Conservation (phyloP, 2,888 invertebrate species). For the Chrysomela aeneicollis region DNA sequence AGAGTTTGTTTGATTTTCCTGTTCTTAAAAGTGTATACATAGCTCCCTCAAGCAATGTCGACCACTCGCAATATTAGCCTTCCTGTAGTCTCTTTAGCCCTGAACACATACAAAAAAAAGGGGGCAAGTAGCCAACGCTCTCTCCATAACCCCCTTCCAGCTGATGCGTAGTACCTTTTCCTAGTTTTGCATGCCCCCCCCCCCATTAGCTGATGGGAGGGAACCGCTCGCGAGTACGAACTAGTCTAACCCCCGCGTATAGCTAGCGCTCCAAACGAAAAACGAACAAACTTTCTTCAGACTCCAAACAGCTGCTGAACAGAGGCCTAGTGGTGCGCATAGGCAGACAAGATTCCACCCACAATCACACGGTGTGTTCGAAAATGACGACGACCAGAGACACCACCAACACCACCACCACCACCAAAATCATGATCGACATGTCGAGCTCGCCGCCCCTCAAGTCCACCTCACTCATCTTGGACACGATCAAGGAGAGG, state of each 20-base stretch:
- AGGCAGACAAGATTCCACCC: slow-evolving; percentile 55
- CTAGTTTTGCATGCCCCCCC: slow-evolving; percentile 35
- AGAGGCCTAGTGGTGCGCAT: slow-evolving; percentile 62
- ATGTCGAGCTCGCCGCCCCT: slow-evolving; percentile 57
- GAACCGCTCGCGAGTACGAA: too few relatives aligned
- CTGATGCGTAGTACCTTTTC: slow-evolving; percentile 46
- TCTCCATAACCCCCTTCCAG: slow-evolving; percentile 18
- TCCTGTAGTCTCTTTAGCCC: too few relatives aligned
- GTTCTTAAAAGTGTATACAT: too few relatives aligned
- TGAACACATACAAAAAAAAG: too few relatives aligned
- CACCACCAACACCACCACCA: slow-evolving; percentile 57
- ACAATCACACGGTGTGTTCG: slow-evolving; percentile 58
- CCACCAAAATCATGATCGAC: slow-evolving; percentile 63
- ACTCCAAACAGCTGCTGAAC: slow-evolving; percentile 58
- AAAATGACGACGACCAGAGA: slow-evolving; percentile 57
- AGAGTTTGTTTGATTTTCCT: too few relatives aligned
- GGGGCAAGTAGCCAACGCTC: background rate
- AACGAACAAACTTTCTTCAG: slow-evolving; percentile 48
- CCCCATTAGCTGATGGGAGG: background rate
- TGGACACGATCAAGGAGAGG: slow-evolving; percentile 57
- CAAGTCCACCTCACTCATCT: slow-evolving; percentile 62
- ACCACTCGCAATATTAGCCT: too few relatives aligned
- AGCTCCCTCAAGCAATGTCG: too few relatives aligned
- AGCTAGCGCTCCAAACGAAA: background rate
- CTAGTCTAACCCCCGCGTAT: background rate